These are phyloP conservation scores for Nomada goodeniana DNA, from an alignment of 2,888 invertebrate species.

Conservation along the genomic window DNA sequence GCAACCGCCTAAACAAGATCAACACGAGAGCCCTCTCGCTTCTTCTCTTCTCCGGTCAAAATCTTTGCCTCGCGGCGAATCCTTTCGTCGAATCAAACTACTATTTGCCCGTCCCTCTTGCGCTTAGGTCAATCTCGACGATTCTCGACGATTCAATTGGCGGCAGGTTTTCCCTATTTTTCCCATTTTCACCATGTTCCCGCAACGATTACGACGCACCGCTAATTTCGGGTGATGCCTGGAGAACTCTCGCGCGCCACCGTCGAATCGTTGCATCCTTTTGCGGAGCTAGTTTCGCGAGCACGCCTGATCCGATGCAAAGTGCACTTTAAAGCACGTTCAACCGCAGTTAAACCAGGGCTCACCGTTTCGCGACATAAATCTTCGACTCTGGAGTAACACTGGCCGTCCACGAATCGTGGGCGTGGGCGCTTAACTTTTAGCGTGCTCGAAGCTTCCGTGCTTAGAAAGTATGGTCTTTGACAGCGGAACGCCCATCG, in stretches of 20 bases:
- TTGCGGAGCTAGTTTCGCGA: conserved; percentile 48
- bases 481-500: not conserved
- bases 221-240: no score
- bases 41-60: not conserved
- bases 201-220: not conserved
- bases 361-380: conserved; percentile 36
- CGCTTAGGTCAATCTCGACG: not conserved
- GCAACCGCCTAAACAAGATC: conserved; percentile 68
- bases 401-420: conserved; percentile 11
- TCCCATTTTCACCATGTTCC: not conserved
- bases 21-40: conserved; percentile 58
- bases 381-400: conserved; percentile 32
- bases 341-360: conserved; percentile 51
- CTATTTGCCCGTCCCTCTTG: conserved; percentile 26
- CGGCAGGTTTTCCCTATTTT: no score
- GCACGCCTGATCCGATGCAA: conserved; percentile 37
- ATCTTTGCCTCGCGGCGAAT: not conserved
- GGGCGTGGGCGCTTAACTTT: conserved; percentile 24
- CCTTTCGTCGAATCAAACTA: not conserved
- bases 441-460: conserved; percentile 6
- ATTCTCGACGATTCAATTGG: no score
- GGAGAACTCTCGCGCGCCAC: not conserved
- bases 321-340: conserved; percentile 52
- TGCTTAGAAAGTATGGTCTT: conserved; percentile 17
- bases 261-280: conserved; percentile 24